These are phyloP conservation scores for Epizoanthus fatuus DNA, from an alignment of 92 coral and sea anemone genomes.

Conservation along the genomic window DNA sequence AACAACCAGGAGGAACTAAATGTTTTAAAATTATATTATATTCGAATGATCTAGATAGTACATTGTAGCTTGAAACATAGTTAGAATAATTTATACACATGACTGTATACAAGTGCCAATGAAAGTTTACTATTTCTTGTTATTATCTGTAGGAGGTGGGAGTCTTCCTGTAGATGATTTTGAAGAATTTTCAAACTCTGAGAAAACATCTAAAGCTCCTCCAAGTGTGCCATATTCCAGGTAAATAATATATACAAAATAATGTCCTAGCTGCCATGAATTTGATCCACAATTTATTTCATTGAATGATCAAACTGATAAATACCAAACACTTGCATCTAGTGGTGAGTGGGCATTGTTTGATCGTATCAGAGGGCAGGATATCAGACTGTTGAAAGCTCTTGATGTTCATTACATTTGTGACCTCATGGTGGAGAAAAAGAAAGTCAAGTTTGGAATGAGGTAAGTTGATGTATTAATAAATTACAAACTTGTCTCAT, in stretches of 20 bases:
- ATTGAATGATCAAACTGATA: no score
- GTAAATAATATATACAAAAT: conserved; percentile 17
- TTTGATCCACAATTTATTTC: no score
- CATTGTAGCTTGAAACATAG: no score
- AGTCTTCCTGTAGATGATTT: conserved; percentile 80
- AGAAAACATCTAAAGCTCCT: background rate
- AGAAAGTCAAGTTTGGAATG: conserved; percentile 99
- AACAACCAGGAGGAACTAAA: no score
- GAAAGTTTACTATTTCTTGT: no score
- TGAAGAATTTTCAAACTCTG: conserved; percentile 18
- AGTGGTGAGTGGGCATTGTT: conserved; percentile 93
- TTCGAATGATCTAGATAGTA: no score
- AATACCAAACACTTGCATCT: background rate
- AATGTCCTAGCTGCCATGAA: background rate
- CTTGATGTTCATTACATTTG: conserved; percentile 92
- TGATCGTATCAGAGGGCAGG: conserved; percentile 94
- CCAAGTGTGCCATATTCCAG: conserved; percentile 66
- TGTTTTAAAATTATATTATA: no score
- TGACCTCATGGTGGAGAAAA: conserved; percentile 98
- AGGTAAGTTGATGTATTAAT: conserved; percentile 56
- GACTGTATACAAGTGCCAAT: no score
- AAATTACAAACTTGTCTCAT: no score
- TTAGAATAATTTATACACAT: no score
- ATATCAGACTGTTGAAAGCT: conserved; percentile 86
- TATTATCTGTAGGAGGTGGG: conserved; percentile 70